A percentile compares a stretch with the other conserved stretches of the same genome.
These are phyloP conservation scores for Muscicapa striata DNA, from an alignment of 2,797 vertebrate species.

Conservation along the genomic window DNA sequence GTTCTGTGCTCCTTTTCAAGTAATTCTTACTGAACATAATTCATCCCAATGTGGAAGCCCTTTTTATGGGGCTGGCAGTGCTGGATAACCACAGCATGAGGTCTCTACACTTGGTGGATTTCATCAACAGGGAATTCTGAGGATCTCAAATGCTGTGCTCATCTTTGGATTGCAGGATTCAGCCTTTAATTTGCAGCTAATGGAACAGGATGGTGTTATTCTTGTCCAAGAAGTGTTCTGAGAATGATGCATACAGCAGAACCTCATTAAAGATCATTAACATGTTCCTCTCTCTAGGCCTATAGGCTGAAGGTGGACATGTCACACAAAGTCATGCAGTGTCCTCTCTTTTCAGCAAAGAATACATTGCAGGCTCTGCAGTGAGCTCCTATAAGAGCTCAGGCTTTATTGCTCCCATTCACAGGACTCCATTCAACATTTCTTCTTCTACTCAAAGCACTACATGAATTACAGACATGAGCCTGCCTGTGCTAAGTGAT, in stretches of 20 bases:
- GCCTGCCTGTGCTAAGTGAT: background rate
- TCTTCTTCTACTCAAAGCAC: background rate
- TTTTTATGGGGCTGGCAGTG: background rate
- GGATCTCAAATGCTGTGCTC: background rate
- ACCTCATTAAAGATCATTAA: background rate
- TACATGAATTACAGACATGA: background rate
- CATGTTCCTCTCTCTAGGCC: background rate
- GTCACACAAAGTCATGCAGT: background rate
- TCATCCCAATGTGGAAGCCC: background rate
- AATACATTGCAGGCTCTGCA: background rate
- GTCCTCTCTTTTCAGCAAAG: background rate
- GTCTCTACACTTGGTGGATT: background rate
- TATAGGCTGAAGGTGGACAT: background rate
- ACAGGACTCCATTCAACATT: background rate
- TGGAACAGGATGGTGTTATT: background rate
- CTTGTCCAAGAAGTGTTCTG: background rate
- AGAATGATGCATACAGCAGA: background rate
- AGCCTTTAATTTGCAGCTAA: constrained; percentile 9
- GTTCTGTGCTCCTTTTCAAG: background rate
- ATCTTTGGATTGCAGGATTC: background rate
- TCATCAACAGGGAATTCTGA: background rate
- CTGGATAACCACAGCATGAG: background rate
- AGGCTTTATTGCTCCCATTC: background rate
- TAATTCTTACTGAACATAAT: background rate
- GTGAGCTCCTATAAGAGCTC: background rate